phyloP scores from a whole-genome alignment of 2,888 invertebrate genomes.

The Lydus trimaculatus region DNA sequence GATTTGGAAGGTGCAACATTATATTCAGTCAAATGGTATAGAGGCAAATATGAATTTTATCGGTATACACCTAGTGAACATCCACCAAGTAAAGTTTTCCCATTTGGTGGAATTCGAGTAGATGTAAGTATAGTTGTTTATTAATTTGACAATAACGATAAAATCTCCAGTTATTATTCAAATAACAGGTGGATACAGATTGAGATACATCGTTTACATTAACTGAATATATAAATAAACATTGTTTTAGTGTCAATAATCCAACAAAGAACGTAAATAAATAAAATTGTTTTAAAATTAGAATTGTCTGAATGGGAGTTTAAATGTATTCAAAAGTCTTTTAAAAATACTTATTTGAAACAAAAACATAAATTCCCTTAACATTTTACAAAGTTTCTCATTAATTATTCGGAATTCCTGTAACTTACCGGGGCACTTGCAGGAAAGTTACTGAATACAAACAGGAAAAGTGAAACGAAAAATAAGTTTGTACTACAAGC shows the following conservation, averaged over 20 bases:
- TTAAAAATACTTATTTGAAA: neutral
- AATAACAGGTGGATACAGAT: constrained; percentile 7
- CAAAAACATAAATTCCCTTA: neutral
- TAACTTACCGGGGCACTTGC: neutral
- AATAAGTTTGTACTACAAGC: no score
- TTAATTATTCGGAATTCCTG: neutral
- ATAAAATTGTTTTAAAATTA: neutral
- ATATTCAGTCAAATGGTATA: constrained; percentile 88
- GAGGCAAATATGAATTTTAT: constrained; percentile 85
- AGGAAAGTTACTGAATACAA: neutral
- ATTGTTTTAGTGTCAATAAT: neutral
- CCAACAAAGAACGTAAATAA: neutral
- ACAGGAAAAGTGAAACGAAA: neutral
- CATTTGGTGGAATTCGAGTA: constrained; percentile 76
- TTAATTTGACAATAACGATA: neutral
- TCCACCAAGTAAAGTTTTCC: constrained; percentile 78
- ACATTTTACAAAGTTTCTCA: neutral
- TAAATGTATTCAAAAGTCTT: neutral
- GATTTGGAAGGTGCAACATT: constrained; percentile 79
- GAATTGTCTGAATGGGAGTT: neutral
- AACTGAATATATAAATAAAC: neutral
- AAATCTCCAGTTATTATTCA: neutral
- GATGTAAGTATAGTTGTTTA: constrained; percentile 72
- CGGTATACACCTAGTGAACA: constrained; percentile 79
- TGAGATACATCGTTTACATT: neutral